Conservation (phyloP, 2,113 vertebrate genomes). For the Triplophysa dalaica region DNA sequence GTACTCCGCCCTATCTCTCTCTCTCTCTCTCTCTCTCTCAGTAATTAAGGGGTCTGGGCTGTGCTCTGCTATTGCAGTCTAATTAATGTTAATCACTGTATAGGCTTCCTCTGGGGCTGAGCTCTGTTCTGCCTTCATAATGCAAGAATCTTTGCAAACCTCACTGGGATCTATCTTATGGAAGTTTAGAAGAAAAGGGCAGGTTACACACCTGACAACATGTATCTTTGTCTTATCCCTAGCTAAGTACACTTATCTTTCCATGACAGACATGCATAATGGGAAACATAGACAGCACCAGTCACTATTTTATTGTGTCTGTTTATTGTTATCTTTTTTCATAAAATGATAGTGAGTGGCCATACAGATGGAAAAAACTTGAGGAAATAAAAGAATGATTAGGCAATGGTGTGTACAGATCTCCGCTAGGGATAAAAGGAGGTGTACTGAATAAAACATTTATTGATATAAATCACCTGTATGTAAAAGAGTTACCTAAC, state of each 20-base stretch:
- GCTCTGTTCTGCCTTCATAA: conserved; percentile 44
- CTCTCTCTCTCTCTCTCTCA: no score
- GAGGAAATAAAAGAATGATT: no score
- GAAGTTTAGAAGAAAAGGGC: not conserved
- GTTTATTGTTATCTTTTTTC: no score
- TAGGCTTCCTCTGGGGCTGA: conserved; percentile 43
- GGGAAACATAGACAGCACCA: no score
- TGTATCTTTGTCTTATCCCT: not conserved
- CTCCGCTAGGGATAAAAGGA: no score
- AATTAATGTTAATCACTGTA: conserved; percentile 59
- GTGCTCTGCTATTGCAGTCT: conserved; percentile 44
- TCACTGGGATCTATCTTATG: not conserved
- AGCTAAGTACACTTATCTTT: not conserved
- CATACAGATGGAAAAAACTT: no score
- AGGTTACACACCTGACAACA: not conserved
- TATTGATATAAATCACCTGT: no score
- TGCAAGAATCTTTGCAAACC: conserved; percentile 37
- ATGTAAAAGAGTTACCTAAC: no score
- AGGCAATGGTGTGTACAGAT: no score
- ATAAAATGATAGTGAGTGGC: no score
- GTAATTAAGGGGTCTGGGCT: conserved; percentile 57
- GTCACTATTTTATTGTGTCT: no score
- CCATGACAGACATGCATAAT: not conserved
- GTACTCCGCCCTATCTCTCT: conserved; percentile 47
- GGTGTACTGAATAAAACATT: no score